Base-by-base conservation (phyloP, 2,888 invertebrate species). In the Coenonympha arcania region DNA sequence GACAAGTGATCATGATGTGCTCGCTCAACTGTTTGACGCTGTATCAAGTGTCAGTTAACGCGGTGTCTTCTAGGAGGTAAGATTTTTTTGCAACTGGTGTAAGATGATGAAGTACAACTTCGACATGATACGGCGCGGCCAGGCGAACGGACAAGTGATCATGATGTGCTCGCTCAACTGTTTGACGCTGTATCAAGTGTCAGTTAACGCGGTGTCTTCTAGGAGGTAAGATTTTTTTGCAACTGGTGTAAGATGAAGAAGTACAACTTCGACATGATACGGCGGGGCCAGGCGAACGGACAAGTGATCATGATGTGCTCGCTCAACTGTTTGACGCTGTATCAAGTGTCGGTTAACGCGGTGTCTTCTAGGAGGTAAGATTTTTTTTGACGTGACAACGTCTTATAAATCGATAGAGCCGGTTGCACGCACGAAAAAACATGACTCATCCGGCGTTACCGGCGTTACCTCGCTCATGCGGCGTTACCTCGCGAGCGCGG, bases 51-150 rank as follows among this genome's bases (percentile, higher is more conserved):
- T 93, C 93, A 0, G 86, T 93, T n/a, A 93, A 92, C 62, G 92
- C 93, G 6, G 91, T 93, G 1, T 91, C 91, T 16, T 90, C 91
- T 0, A 90, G 90, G 63, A 89, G 89, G 80, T 90, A 73, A 75
- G 6, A 31, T 40, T 39, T 15, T 6, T 18, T 0, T 98, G 98
- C 74, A 92, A 93, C 63, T 95, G 95, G 94, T 98, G 98, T 75
- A 96, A 95, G 83, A 95, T 96, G 3, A 96, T 96, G 73, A 98
- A 98, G 73, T 95, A 95, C 74, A 97, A 98, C 78, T 98, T 96
- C 69, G 98, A 98, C 70, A 96, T 98, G 96, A 95, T 98, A 19
- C 88, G 89, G 54, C 87, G 92, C 68, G 86, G 88, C 62, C 77
- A 89, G 63, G 68, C 89, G 59, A 88, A 88, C 56, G 88, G 90